Evolutionary conservation across 2,113 vertebrate species (phyloP), one percentile per base, ranked within the genome.

Genomic region (Tetrao urogallus): DNA sequence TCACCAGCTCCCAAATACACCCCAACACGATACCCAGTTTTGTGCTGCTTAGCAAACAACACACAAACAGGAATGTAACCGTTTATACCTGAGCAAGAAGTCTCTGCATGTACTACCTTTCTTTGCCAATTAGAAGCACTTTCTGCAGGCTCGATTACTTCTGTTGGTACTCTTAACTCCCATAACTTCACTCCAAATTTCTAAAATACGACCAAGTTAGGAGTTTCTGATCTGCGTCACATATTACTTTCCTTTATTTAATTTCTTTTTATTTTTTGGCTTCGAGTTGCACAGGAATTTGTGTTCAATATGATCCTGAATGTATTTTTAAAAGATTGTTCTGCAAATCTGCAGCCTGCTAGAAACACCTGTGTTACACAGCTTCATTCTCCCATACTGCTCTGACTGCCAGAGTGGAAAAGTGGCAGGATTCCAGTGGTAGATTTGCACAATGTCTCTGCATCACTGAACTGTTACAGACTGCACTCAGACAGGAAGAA

Each of bases 351-450:
- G 47, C 70, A 61, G 77, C 69, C 63, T 88, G 70, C 77, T 63
- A 93, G 22, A 66, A 91, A 92, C 94, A 95, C 95, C 95, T 94
- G 80, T 77, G 67, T 86, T 36, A n/a, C 13, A 34, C 11, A 61
- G 83, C 32, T 52, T 70, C 15, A 34, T 18, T 67, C 88, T 92
- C 66, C 80, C 52, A 73, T 90, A 74, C 73, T 77, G 65, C 76
- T 92, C 54, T 57, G 64, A 82, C 67, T 73, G 66, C 56, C 74
- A 71, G 80, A 95, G 86, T 72, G 93, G 93, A 93, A 96, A 96
- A 90, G 65, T 89, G 95, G 92, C 95, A 82, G 52, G 45, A 86
- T 47, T 89, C 91, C 93, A 97, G 71, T 3, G 27, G 64, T 73
- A 77, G 70, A 91, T 74, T 47, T 82, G 91, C 65, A 50, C 75